phyloP scores from a whole-genome alignment of 2,113 vertebrate genomes.

The Leiothrix lutea region DNA sequence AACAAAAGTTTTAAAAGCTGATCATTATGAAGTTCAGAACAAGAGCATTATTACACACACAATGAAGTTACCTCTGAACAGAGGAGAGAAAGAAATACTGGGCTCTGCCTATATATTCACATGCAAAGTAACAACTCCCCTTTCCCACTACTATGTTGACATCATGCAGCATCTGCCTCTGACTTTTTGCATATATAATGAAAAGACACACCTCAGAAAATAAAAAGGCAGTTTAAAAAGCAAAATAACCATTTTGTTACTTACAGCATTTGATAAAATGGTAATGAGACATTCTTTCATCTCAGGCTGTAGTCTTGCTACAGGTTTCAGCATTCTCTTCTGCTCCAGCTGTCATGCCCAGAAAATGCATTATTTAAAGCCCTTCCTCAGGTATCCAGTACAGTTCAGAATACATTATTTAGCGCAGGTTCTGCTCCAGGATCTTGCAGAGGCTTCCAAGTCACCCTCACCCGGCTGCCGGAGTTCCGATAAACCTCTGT shows the following conservation, averaged over 20 bases:
- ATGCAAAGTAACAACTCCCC: slow-evolving; percentile 44
- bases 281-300: slow-evolving; percentile 91
- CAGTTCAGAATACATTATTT: slow-evolving; percentile 78
- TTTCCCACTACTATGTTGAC: neutral
- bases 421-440: slow-evolving; percentile 56
- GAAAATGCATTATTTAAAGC: slow-evolving; percentile 83
- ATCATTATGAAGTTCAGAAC: neutral
- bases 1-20: slow-evolving; percentile 32
- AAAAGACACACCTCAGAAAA: slow-evolving; percentile 36
- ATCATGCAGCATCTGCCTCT: slow-evolving; percentile 37
- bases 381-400: slow-evolving; percentile 77
- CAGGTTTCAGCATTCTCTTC: slow-evolving; percentile 79
- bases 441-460: slow-evolving; percentile 53
- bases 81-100: neutral
- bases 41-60: neutral
- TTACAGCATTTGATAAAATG: slow-evolving; percentile 97
- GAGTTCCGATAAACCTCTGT: slow-evolving; percentile 49
- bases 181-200: slow-evolving; percentile 29
- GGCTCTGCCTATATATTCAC: slow-evolving; percentile 23
- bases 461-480: slow-evolving; percentile 66
- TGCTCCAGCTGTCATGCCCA: slow-evolving; percentile 67
- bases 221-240: neutral
- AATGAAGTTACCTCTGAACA: slow-evolving; percentile 11
- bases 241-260: slow-evolving; percentile 71
- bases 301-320: slow-evolving; percentile 72